These are phyloP conservation scores for Puffinus mauretanicus DNA, from an alignment of 2,113 vertebrate genomes.

Conservation along the genomic window DNA sequence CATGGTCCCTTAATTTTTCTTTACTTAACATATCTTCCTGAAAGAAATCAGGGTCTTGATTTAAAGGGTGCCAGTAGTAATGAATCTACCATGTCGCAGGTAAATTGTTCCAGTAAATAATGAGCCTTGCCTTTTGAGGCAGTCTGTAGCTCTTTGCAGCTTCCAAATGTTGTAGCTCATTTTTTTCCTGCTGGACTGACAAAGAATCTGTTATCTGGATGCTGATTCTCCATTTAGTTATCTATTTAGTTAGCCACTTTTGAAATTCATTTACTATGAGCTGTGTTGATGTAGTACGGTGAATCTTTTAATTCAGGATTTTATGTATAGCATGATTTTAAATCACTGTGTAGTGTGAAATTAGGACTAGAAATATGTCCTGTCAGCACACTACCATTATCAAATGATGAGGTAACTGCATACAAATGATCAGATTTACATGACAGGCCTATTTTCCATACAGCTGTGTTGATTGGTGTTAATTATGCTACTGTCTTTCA, in stretches of 20 bases:
- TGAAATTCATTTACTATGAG: not conserved
- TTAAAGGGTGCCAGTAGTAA: not conserved
- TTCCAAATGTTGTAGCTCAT: not conserved
- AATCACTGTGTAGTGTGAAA: not conserved
- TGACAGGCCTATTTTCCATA: conserved; percentile 33
- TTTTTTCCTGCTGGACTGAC: not conserved
- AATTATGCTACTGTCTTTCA: conserved; percentile 44
- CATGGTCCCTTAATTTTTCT: not conserved
- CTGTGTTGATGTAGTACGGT: not conserved
- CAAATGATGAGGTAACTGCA: conserved; percentile 31
- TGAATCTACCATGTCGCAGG: not conserved
- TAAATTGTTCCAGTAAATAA: not conserved
- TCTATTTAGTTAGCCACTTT: not conserved
- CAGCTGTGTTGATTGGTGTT: conserved; percentile 55
- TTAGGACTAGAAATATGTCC: not conserved
- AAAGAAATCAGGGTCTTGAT: not conserved
- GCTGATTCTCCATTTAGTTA: not conserved
- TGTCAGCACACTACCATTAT: conserved; percentile 1
- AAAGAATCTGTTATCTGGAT: not conserved
- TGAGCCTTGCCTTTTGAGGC: not conserved
- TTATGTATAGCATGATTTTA: not conserved
- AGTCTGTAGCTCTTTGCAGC: not conserved
- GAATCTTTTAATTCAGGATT: not conserved
- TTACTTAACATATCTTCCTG: not conserved
- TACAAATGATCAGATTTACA: conserved; percentile 41